A percentile compares a stretch with the other conserved stretches of the same genome.
Evolutionary conservation across 2,888 invertebrate genomes (phyloP).

Genomic region (Tridacna crocea): DNA sequence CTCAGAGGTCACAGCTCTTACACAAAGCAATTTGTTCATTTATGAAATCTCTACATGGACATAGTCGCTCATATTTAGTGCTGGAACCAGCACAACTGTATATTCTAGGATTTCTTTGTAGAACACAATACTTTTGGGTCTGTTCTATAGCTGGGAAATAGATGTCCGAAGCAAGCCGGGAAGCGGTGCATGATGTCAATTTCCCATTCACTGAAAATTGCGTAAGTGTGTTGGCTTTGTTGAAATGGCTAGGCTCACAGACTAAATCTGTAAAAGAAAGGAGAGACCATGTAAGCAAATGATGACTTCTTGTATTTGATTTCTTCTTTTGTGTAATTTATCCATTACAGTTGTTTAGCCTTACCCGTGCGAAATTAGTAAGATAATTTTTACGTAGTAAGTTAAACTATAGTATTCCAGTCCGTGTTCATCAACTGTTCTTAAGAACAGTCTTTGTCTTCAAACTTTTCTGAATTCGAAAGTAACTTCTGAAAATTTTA

Average conservation of each 20-base stretch:
- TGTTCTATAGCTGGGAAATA: slow-evolving; percentile 5
- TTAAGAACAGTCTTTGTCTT: too few species aligned
- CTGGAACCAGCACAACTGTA: slow-evolving; percentile 20
- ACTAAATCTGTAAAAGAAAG: background rate
- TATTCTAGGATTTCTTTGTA: slow-evolving; percentile 10
- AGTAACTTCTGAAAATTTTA: too few species aligned
- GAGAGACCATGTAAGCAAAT: too few species aligned
- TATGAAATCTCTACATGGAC: slow-evolving; percentile 14
- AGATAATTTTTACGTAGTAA: too few species aligned
- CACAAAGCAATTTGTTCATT: background rate
- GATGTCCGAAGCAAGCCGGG: slow-evolving; percentile 11
- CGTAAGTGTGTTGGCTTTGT: background rate
- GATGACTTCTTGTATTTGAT: too few species aligned
- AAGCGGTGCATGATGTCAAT: background rate
- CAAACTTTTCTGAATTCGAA: too few species aligned
- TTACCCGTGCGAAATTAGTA: too few species aligned
- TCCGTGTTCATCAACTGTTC: too few species aligned
- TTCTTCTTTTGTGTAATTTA: too few species aligned
- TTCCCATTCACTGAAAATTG: background rate
- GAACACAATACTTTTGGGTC: background rate
- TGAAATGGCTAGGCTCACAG: slow-evolving; percentile 11
- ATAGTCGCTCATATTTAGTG: background rate
- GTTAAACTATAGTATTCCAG: too few species aligned
- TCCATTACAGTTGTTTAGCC: too few species aligned
- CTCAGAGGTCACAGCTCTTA: slow-evolving; percentile 4